Percentiles rank a stretch among this genome's conserved stretches.
Evolutionary conservation across 2,113 vertebrate genomes (phyloP).

Genomic region (Noctilio leporinus): DNA sequence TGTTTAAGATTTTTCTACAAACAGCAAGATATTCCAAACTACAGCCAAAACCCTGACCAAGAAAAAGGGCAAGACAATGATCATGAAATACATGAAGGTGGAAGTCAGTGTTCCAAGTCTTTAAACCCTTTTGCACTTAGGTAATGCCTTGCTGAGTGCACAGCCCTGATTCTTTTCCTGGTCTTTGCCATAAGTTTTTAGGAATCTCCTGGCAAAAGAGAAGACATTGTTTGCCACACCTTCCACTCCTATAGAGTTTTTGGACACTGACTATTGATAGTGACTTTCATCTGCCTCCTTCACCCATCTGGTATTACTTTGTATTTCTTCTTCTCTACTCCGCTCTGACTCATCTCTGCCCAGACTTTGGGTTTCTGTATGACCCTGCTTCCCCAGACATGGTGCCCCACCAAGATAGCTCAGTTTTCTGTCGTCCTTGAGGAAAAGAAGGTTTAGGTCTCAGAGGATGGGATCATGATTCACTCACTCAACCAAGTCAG

Average conservation of each 20-base stretch:
- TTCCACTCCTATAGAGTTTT: background rate
- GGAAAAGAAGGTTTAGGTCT: background rate
- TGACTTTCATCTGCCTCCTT: background rate
- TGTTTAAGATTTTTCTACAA: background rate
- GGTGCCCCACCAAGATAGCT: background rate
- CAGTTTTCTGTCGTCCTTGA: background rate
- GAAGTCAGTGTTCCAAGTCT: background rate
- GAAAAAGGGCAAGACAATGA: background rate
- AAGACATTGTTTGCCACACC: background rate
- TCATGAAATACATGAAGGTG: background rate
- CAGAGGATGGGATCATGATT: background rate
- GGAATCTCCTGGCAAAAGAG: constrained; percentile 19
- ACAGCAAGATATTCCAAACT: background rate
- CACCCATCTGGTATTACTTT: constrained; percentile 41
- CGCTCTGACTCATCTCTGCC: constrained; percentile 46
- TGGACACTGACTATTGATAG: background rate
- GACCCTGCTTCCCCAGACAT: background rate
- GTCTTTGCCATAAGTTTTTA: background rate
- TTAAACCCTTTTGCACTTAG: background rate
- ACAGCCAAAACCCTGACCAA: background rate
- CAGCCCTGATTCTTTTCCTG: background rate
- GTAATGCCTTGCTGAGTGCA: background rate
- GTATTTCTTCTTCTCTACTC: background rate
- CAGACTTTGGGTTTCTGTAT: constrained; percentile 16
- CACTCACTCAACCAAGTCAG: too few relatives aligned